phyloP scores from a whole-genome alignment of 1,140 invertebrate species.

The Drosophila triauraria region DNA sequence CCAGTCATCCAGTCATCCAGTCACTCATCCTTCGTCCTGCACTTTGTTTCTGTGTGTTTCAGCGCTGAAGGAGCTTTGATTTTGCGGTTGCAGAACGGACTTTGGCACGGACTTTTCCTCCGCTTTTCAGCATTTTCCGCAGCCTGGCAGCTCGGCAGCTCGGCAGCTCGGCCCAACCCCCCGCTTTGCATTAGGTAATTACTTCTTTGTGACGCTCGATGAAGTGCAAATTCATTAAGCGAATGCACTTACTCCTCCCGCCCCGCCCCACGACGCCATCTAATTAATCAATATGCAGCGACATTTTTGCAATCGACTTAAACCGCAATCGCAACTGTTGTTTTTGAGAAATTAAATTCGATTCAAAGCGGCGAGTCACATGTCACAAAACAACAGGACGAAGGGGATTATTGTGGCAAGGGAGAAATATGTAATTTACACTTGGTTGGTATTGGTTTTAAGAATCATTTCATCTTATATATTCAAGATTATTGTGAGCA shows the following conservation, averaged over 20 bases:
- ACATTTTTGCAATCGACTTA: neutral
- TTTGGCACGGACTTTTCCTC: neutral
- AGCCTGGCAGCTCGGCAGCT: too few species aligned
- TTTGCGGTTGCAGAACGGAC: constrained; percentile 51
- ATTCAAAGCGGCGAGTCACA: neutral
- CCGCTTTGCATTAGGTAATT: constrained; percentile 75
- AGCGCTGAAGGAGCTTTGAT: constrained; percentile 63
- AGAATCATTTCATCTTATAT: too few species aligned
- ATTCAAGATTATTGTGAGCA: too few species aligned
- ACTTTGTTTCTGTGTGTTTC: constrained; percentile 54
- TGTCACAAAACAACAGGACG: neutral
- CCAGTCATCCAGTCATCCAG: constrained; percentile 44
- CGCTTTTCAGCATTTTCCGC: neutral
- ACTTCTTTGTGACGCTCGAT: constrained; percentile 70
- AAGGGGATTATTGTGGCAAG: too few species aligned
- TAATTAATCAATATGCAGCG: constrained; percentile 38
- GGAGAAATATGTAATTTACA: too few species aligned
- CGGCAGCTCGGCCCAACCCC: neutral
- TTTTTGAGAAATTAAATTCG: constrained; percentile 19
- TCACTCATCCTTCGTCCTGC: constrained; percentile 39
- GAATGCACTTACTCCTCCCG: constrained; percentile 47
- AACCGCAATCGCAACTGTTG: constrained; percentile 3
- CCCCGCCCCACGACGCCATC: constrained; percentile 1
- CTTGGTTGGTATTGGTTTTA: too few species aligned
- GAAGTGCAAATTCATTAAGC: constrained; percentile 78